These are phyloP conservation scores for Diaprepes abbreviatus DNA, from an alignment of 2,888 invertebrate genomes.

Conservation along the genomic window DNA sequence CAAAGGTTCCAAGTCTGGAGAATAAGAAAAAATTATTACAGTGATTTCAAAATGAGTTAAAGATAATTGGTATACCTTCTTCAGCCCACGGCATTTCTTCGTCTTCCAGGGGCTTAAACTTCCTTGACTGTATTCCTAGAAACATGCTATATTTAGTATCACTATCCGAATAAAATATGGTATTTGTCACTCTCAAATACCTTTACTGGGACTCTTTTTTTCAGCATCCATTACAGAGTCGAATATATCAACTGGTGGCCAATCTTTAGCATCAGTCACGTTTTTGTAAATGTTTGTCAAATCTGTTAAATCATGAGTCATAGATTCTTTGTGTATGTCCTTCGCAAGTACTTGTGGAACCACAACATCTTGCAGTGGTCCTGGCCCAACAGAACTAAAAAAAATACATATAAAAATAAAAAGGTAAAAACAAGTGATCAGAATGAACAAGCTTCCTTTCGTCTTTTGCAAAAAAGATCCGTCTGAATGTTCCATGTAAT, in stretches of 20 bases:
- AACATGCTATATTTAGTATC: neutral
- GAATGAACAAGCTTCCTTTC: no score
- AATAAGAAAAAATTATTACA: no score
- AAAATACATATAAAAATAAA: neutral
- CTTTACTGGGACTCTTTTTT: slow-evolving; percentile 51
- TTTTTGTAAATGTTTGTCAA: slow-evolving; percentile 51
- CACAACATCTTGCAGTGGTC: slow-evolving; percentile 63
- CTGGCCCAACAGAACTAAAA: slow-evolving; percentile 60
- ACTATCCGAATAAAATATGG: no score
- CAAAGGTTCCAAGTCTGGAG: slow-evolving; percentile 56
- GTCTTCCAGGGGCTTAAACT: slow-evolving; percentile 52
- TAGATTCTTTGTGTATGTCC: slow-evolving; percentile 56
- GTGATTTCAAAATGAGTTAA: no score
- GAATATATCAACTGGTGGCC: slow-evolving; percentile 56
- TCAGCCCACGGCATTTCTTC: slow-evolving; percentile 60
- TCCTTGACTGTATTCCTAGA: slow-evolving; percentile 41
- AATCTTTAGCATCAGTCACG: slow-evolving; percentile 52
- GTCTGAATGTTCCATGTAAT: no score
- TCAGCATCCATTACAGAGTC: slow-evolving; percentile 50
- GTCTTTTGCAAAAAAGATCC: no score
- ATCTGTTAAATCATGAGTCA: slow-evolving; percentile 56
- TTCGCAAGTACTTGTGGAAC: slow-evolving; percentile 58
- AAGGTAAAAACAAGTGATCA: no score
- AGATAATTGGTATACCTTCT: slow-evolving; percentile 47
- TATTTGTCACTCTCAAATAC: slow-evolving; percentile 15